Evolutionary conservation across 2,888 invertebrate species (phyloP).

Genomic region (Calameuta filiformis): DNA sequence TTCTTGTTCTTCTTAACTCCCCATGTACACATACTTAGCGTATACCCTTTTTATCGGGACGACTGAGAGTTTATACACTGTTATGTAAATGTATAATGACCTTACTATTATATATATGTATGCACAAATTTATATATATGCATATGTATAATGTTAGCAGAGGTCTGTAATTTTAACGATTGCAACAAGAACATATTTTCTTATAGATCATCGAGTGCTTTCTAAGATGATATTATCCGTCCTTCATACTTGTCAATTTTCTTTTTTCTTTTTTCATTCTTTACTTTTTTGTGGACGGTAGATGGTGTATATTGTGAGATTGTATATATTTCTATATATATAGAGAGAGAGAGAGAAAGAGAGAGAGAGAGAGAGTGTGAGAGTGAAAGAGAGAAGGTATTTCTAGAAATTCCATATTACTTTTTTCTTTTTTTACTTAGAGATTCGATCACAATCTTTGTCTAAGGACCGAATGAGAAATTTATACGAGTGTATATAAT

Average conservation of each 20-base stretch:
- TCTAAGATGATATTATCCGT: not conserved
- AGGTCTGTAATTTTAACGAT: not conserved
- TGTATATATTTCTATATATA: conserved; percentile 40
- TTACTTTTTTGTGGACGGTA: not conserved
- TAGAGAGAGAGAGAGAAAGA: not conserved
- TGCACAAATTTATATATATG: not conserved
- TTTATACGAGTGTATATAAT: conserved; percentile 43
- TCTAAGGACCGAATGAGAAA: conserved; percentile 25
- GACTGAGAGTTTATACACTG: not conserved
- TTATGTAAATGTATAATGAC: not conserved
- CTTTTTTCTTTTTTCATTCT: not conserved
- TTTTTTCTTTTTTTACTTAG: conserved; percentile 17
- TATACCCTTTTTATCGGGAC: not conserved
- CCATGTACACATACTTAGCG: not conserved
- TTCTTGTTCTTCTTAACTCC: not conserved
- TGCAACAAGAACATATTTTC: not conserved
- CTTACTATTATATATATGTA: not conserved
- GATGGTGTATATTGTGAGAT: conserved; percentile 42
- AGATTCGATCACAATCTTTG: conserved; percentile 17
- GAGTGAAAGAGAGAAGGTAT: conserved; percentile 1
- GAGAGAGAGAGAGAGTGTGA: not conserved
- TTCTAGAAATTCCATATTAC: conserved; percentile 11
- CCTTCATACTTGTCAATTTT: not conserved
- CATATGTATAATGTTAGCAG: not conserved
- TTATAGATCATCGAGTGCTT: not conserved